These are phyloP conservation scores for Aspidoscelis tigris DNA, from an alignment of 2,113 vertebrate species.

Conservation along the genomic window DNA sequence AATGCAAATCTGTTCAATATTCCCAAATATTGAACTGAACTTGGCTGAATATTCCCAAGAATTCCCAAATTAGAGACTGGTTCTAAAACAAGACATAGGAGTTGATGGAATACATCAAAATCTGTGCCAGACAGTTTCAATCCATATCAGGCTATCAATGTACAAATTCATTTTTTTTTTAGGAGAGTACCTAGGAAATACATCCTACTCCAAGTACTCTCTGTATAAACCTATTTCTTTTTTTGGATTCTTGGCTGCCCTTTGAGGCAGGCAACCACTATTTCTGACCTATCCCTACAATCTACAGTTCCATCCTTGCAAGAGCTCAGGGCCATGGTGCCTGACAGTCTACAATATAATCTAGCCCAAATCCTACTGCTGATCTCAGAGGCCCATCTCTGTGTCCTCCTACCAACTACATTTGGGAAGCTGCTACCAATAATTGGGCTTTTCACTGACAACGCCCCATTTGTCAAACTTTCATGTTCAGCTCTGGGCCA, in stretches of 20 bases:
- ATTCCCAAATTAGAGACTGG: background rate
- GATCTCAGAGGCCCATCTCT: no score
- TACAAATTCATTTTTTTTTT: background rate
- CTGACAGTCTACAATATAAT: no score
- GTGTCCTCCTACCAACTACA: no score
- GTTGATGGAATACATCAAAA: background rate
- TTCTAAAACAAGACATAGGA: background rate
- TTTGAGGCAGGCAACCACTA: background rate
- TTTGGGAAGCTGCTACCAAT: no score
- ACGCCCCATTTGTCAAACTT: no score
- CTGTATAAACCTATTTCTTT: background rate
- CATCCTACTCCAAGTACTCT: background rate
- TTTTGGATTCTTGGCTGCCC: background rate
- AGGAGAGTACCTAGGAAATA: background rate
- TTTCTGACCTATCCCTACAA: background rate
- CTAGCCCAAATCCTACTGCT: no score
- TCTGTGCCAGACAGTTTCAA: background rate
- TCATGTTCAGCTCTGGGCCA: no score
- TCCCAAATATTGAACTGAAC: background rate
- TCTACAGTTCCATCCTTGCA: background rate
- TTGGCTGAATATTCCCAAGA: background rate
- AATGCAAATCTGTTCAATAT: background rate
- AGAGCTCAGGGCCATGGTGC: no score
- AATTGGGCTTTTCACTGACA: no score
- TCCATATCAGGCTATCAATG: background rate